Conservation (phyloP, 2,113 vertebrate genomes). For the Nycticryphes semicollaris region DNA sequence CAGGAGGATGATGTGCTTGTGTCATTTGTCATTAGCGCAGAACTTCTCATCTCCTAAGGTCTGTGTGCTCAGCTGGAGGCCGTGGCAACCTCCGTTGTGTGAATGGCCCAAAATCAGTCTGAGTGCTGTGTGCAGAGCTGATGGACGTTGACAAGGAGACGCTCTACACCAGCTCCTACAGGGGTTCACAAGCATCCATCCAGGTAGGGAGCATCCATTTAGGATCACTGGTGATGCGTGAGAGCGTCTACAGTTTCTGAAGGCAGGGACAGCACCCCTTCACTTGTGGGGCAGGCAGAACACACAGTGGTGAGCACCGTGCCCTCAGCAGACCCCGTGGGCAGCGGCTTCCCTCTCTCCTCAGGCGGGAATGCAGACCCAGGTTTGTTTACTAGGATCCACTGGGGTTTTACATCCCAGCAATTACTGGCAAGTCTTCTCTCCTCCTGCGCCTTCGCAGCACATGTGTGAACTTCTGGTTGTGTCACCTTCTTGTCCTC, state of each 20-base stretch:
- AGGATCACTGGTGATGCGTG: not conserved
- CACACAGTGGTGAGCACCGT: fast-evolving
- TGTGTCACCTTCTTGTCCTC: slow-evolving; percentile 9
- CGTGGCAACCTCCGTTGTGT: not conserved
- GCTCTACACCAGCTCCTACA: fast-evolving
- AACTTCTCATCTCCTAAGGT: not conserved
- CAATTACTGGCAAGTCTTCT: not conserved
- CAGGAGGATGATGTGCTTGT: not conserved
- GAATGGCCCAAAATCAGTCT: fast-evolving
- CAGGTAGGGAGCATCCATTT: fast-evolving
- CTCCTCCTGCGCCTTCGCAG: not conserved
- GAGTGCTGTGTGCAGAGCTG: not conserved
- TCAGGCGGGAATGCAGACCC: not conserved
- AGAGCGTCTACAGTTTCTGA: not conserved
- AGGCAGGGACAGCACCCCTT: fast-evolving
- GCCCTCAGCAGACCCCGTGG: not conserved
- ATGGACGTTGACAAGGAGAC: fast-evolving
- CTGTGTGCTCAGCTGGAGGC: not conserved
- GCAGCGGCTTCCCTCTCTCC: not conserved
- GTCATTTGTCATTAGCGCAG: not conserved
- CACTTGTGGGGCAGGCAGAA: not conserved
- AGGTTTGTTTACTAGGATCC: not conserved
- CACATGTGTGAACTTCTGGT: slow-evolving; percentile 42
- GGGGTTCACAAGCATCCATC: fast-evolving
- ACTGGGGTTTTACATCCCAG: not conserved